phyloP scores from a whole-genome alignment of 2,888 invertebrate genomes.

The Ormyrus rosae region DNA sequence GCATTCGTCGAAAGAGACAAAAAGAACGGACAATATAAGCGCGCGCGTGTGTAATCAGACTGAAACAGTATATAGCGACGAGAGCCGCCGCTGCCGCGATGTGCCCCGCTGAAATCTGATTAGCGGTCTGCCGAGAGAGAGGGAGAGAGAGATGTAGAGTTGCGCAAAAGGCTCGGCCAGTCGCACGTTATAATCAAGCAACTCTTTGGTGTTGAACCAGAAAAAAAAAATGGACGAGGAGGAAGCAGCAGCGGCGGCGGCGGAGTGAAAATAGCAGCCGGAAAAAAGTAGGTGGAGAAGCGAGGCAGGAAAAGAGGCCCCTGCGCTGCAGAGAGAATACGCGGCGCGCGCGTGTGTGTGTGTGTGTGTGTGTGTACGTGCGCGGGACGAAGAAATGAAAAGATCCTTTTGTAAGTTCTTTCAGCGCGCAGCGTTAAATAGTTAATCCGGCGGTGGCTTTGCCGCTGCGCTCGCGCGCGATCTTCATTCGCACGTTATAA shows the following conservation, averaged over 20 bases:
- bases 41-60: conserved; percentile 40
- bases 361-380: no score
- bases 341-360: no score
- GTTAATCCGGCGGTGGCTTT: conserved; percentile 44
- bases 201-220: conserved; percentile 18
- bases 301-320: no score
- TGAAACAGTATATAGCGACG: conserved; percentile 3
- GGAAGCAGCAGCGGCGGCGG: background rate
- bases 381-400: conserved; percentile 43
- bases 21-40: background rate
- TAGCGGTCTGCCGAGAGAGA: conserved; percentile 23
- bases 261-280: no score
- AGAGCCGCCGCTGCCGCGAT: background rate
- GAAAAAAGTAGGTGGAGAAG: no score
- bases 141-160: background rate
- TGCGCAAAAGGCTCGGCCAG: background rate
- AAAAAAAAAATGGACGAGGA: background rate
- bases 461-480: background rate
- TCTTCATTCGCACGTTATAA: conserved; percentile 37
- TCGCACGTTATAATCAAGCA: conserved; percentile 44
- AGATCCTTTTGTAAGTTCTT: conserved; percentile 51
- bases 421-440: conserved; percentile 43
- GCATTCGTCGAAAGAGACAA: background rate
- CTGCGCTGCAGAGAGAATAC: no score
- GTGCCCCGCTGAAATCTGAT: conserved; percentile 38